phyloP scores from a whole-genome alignment of 2,888 invertebrate genomes.

The Nysson spinosus region DNA sequence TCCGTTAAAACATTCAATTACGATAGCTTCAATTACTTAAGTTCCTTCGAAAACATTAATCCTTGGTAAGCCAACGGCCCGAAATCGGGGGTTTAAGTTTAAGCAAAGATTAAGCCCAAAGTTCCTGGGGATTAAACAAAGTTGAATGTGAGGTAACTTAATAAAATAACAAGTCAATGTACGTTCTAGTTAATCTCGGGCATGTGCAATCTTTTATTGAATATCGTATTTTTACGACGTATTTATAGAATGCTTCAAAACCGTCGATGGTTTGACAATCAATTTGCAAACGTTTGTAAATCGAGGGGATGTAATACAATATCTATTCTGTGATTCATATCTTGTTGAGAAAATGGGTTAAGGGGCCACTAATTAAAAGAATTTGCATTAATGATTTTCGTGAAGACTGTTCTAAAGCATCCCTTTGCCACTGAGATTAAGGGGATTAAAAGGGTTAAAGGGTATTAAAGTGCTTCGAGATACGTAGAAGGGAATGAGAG shows the following conservation, averaged over 20 bases:
- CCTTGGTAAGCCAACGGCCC: constrained; percentile 48
- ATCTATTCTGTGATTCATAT: background rate
- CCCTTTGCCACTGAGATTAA: constrained; percentile 46
- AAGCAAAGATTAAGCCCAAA: constrained; percentile 56
- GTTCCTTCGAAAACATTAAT: constrained; percentile 56
- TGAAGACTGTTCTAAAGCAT: constrained; percentile 41
- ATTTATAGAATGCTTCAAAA: no score
- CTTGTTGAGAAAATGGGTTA: constrained; percentile 8
- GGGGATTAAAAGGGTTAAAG: constrained; percentile 45
- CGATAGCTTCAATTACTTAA: constrained; percentile 45
- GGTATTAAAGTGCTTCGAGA: constrained; percentile 39
- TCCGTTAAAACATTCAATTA: constrained; percentile 55
- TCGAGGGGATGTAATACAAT: no score
- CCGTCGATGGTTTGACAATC: no score
- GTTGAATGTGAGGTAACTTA: constrained; percentile 26
- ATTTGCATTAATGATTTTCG: constrained; percentile 55
- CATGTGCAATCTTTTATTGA: background rate
- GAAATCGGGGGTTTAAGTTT: constrained; percentile 54
- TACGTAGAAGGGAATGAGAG: constrained; percentile 22
- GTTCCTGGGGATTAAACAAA: constrained; percentile 49
- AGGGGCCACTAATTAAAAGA: constrained; percentile 42
- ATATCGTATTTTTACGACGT: no score
- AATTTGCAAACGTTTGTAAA: no score
- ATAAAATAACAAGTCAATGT: constrained; percentile 24
- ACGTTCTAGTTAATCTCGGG: background rate